phyloP scores from a whole-genome alignment of 2,888 invertebrate species.

The Eupithecia vulgata region DNA sequence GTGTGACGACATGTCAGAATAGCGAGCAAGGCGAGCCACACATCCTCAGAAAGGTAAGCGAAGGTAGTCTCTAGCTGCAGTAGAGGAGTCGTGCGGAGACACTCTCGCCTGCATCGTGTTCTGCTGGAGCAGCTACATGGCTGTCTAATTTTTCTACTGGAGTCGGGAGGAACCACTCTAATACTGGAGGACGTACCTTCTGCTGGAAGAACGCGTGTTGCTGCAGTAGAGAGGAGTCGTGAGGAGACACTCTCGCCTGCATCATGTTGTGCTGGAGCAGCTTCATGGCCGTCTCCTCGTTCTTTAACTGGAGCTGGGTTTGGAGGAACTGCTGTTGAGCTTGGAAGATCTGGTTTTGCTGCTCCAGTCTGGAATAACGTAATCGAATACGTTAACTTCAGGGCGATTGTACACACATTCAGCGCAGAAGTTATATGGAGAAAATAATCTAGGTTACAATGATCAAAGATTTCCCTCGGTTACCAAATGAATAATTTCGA shows the following conservation, averaged over 20 bases:
- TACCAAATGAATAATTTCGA: background rate
- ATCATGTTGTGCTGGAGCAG: constrained; percentile 84
- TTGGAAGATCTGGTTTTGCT: constrained; percentile 76
- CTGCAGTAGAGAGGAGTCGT: constrained; percentile 65
- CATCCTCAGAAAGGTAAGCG: no score
- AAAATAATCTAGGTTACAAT: background rate
- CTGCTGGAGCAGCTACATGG: no score
- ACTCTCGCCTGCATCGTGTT: no score
- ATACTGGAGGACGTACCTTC: constrained; percentile 47
- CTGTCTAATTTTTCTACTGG: no score
- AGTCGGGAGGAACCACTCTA: no score
- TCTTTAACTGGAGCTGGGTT: constrained; percentile 80
- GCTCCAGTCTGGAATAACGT: constrained; percentile 63
- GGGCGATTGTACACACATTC: background rate
- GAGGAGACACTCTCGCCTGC: constrained; percentile 78
- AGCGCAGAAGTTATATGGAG: background rate
- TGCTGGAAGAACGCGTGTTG: constrained; percentile 58
- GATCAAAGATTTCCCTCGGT: constrained; percentile 32
- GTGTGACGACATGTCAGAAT: no score
- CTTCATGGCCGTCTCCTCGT: constrained; percentile 82
- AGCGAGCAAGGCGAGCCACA: no score
- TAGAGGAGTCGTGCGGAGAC: no score
- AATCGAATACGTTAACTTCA: background rate
- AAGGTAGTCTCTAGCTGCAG: no score
- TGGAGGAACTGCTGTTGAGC: constrained; percentile 80